These are phyloP conservation scores for Theristicus caerulescens DNA, from an alignment of 2,113 vertebrate species.

Conservation along the genomic window DNA sequence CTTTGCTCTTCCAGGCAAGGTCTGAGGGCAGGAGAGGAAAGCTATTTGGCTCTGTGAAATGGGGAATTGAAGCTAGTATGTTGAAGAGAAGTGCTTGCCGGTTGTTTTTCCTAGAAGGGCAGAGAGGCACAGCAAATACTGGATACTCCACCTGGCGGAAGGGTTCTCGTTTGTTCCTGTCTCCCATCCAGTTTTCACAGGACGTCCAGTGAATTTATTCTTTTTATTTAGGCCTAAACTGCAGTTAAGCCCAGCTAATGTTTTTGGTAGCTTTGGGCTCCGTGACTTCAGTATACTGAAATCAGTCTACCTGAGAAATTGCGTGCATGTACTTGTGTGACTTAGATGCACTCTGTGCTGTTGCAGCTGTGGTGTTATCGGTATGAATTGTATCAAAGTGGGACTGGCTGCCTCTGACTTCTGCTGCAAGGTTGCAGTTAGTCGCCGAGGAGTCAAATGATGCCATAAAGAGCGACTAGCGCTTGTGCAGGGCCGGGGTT, in stretches of 20 bases:
- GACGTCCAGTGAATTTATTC: not conserved
- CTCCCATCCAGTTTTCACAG: not conserved
- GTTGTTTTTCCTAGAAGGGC: not conserved
- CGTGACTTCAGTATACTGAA: not conserved
- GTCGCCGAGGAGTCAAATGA: not conserved
- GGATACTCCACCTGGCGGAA: not conserved
- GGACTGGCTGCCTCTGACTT: not conserved
- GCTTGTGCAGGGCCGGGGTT: not conserved
- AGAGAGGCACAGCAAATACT: not conserved
- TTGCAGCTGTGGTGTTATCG: not conserved
- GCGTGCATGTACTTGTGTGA: fast-evolving
- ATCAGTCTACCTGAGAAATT: not conserved
- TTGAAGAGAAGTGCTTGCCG: not conserved
- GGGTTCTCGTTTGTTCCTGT: not conserved
- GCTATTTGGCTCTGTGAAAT: not conserved
- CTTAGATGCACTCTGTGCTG: not conserved
- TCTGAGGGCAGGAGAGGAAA: not conserved
- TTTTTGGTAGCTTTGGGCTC: not conserved
- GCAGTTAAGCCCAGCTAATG: not conserved
- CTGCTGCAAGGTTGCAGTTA: not conserved
- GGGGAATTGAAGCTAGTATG: not conserved
- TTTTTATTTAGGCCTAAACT: not conserved
- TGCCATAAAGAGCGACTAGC: not conserved
- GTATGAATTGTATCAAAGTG: not conserved
- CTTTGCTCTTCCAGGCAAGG: not conserved